A percentile compares a stretch with the other conserved stretches of the same genome.
Evolutionary conservation across 2,797 vertebrate species (phyloP).

Genomic region (Natrix natrix): DNA sequence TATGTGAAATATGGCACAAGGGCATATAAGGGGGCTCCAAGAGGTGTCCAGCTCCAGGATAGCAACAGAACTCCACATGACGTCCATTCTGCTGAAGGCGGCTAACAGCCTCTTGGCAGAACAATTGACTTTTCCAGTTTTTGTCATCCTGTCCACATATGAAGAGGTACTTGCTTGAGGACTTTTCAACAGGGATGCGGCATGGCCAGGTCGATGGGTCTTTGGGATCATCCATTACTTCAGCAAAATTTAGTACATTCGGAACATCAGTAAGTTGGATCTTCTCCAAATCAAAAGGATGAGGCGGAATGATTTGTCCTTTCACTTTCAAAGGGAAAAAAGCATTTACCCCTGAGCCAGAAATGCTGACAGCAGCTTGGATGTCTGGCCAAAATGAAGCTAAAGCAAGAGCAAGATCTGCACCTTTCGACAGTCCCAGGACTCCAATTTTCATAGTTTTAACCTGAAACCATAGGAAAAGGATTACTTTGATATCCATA

Average conservation of each 20-base stretch:
- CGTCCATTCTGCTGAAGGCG: constrained; percentile 66
- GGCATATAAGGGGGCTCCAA: constrained; percentile 68
- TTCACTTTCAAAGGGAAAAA: constrained; percentile 66
- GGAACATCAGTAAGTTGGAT: constrained; percentile 36
- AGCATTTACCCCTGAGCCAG: constrained; percentile 73
- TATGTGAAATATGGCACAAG: constrained; percentile 55
- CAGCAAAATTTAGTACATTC: constrained; percentile 49
- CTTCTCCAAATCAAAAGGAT: constrained; percentile 39
- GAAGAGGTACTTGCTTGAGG: constrained; percentile 72
- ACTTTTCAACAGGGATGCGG: constrained; percentile 73
- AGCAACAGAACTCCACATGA: constrained; percentile 59
- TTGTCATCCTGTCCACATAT: constrained; percentile 71
- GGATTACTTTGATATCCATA: constrained; percentile 7
- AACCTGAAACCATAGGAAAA: constrained; percentile 64
- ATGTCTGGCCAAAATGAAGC: constrained; percentile 72
- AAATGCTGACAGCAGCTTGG: constrained; percentile 75
- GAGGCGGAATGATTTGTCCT: constrained; percentile 51
- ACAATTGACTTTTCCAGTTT: constrained; percentile 74
- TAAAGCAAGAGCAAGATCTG: constrained; percentile 74
- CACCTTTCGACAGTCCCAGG: constrained; percentile 75
- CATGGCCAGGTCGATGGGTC: constrained; percentile 62
- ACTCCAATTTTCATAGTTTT: constrained; percentile 71
- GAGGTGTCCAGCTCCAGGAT: constrained; percentile 68
- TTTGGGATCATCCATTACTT: constrained; percentile 49
- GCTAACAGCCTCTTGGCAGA: constrained; percentile 55